Evolutionary conservation across 2,797 vertebrate genomes (phyloP).

Genomic region (Pagetopsis macropterus): DNA sequence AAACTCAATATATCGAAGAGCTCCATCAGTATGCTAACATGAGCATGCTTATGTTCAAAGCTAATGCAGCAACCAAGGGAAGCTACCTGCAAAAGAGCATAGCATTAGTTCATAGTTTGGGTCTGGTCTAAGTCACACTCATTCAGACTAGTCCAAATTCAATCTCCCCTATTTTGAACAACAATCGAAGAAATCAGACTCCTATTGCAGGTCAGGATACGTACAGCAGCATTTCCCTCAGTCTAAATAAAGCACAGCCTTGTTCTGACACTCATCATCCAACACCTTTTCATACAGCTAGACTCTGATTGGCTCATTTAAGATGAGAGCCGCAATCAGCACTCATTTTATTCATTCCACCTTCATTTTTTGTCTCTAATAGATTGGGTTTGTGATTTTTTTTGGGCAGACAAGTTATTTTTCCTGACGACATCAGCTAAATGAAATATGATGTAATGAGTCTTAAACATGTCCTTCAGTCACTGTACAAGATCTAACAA

Average conservation of each 20-base stretch:
- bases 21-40: slow-evolving; percentile 20
- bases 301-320: slow-evolving; percentile 38
- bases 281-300: slow-evolving; percentile 27
- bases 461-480: background rate
- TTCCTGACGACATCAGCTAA: background rate
- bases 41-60: slow-evolving; percentile 3
- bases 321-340: slow-evolving; percentile 28
- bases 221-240: slow-evolving; percentile 10
- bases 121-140: background rate
- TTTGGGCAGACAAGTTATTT: background rate
- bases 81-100: background rate
- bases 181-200: slow-evolving; percentile 6
- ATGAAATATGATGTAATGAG: too few species aligned
- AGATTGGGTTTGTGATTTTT: background rate
- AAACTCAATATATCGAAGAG: slow-evolving; percentile 9
- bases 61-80: slow-evolving; percentile 9
- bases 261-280: slow-evolving; percentile 19
- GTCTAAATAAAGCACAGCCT: slow-evolving; percentile 4
- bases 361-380: slow-evolving; percentile 24
- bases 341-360: slow-evolving; percentile 26
- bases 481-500: slow-evolving; percentile 14
- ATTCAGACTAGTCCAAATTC: slow-evolving; percentile 7
- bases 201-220: background rate
- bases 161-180: background rate
- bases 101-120: background rate